Evolutionary conservation across 1,140 invertebrate species (phyloP), one percentile per base, ranked within the genome.

Genomic region (Leucophenga varia): DNA sequence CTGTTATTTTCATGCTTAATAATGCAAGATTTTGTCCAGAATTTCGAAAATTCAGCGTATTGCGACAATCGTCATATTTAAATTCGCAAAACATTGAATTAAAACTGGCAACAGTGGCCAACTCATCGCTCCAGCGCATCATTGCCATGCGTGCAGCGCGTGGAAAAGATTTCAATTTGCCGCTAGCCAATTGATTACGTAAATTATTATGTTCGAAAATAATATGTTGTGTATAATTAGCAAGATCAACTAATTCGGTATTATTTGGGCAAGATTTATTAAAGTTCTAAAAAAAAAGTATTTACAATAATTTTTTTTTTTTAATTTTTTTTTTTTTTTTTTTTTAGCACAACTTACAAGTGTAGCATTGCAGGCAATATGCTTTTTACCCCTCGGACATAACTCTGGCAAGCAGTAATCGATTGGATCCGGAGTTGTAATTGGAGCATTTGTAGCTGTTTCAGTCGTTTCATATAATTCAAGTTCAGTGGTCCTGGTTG

Each of bases 1-100:
- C n/a, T n/a, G n/a, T 12, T 7, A 3, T 12, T 14, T 37, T 61
- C 2, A 61, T 9, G 5, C 46, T 52, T 0, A 39, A 12, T 13
- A 59, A 6, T 0, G 48, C 63, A 47, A 65, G 2, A 25, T 56
- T 65, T 39, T 65, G 61, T 2, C 61, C 61, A 3, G 61, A 54
- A 16, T 61, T 52, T 0, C 9, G 43, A 37, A 57, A 65, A 2
- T 52, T 43, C 0, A 1, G 20, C 2, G 61, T 65, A 6, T 67
- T 65, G 46, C 61, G 63, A 8, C 61, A 65, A n/a, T n/a, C n/a
- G 36, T 67, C 61, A 31, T 49, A 30, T 7, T 32, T 18, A 28
- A 59, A 0, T 0, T 9, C 18, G 22, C 61, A 65, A 30, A 63
- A 63, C 25, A 49, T 56, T 3, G 57, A 63, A 39, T 61, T 67